phyloP scores from a whole-genome alignment of 2,113 vertebrate species.

The Alexandromys fortis region DNA sequence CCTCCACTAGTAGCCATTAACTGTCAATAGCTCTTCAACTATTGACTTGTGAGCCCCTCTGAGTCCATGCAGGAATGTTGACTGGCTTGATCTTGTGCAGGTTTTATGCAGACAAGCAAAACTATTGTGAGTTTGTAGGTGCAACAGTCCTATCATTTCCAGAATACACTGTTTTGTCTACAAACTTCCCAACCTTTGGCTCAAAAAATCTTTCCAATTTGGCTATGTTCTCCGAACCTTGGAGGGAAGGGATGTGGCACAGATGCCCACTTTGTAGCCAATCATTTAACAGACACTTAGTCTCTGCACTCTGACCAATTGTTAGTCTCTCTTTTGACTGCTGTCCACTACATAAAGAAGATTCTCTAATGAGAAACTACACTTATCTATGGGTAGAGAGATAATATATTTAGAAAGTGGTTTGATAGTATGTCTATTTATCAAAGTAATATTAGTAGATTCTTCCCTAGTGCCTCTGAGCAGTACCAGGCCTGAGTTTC shows the following conservation, averaged over 20 bases:
- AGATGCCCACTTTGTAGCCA: not conserved
- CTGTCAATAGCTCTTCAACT: not conserved
- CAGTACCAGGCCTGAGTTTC: not conserved
- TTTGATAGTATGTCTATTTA: not conserved
- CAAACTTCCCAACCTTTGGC: not conserved
- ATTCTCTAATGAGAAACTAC: not conserved
- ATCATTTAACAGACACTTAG: not conserved
- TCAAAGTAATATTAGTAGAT: not conserved
- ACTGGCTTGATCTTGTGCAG: not conserved
- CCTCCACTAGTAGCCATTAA: not conserved
- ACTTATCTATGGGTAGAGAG: not conserved
- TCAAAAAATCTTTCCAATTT: not conserved
- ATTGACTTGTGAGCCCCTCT: not conserved
- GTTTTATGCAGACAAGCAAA: not conserved
- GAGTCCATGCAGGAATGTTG: not conserved
- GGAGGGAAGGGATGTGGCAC: not conserved
- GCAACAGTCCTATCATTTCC: not conserved
- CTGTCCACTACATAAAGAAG: not conserved
- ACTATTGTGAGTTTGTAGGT: too few species aligned
- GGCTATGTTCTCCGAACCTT: not conserved
- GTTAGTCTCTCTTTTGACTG: not conserved
- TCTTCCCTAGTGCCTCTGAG: not conserved
- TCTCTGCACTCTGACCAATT: not conserved
- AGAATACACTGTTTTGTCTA: not conserved
- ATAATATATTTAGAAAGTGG: not conserved